These are phyloP conservation scores for Hydractinia echinata DNA, from an alignment of 30 jellyfish, hydroid and myxozoan species.

Conservation along the genomic window DNA sequence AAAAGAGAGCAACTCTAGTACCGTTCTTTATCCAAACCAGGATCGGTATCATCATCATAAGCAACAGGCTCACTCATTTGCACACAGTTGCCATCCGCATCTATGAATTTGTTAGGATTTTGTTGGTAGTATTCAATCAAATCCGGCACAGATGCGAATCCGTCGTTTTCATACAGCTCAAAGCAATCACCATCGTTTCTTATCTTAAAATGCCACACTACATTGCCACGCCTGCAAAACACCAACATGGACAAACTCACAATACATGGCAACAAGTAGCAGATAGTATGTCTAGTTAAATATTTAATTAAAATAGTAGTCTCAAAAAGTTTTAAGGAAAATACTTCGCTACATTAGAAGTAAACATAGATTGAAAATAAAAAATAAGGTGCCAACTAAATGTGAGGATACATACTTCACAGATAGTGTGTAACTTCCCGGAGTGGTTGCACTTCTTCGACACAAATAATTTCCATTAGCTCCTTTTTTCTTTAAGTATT, in stretches of 20 bases:
- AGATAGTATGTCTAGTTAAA: too few relatives aligned
- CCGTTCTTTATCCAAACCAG: constrained; percentile 73
- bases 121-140: constrained; percentile 55
- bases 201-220: constrained; percentile 59
- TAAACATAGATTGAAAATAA: neutral
- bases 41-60: constrained; percentile 37
- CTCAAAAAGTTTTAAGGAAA: neutral
- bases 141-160: constrained; percentile 94
- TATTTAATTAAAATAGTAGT: too few relatives aligned
- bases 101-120: constrained; percentile 52
- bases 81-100: constrained; percentile 43
- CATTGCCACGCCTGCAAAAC: constrained; percentile 48
- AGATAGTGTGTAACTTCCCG: constrained; percentile 89
- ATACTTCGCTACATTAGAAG: neutral
- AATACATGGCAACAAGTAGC: too few relatives aligned
- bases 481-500: constrained; percentile 54
- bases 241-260: too few relatives aligned
- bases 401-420: constrained; percentile 41
- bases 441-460: constrained; percentile 81
- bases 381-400: neutral
- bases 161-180: constrained; percentile 77
- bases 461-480: constrained; percentile 71
- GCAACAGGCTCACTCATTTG: constrained; percentile 54
- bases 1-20: neutral
- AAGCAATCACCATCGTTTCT: constrained; percentile 82